Base-by-base conservation (phyloP, 2,113 vertebrate genomes). In the Callocephalon fimbriatum region DNA sequence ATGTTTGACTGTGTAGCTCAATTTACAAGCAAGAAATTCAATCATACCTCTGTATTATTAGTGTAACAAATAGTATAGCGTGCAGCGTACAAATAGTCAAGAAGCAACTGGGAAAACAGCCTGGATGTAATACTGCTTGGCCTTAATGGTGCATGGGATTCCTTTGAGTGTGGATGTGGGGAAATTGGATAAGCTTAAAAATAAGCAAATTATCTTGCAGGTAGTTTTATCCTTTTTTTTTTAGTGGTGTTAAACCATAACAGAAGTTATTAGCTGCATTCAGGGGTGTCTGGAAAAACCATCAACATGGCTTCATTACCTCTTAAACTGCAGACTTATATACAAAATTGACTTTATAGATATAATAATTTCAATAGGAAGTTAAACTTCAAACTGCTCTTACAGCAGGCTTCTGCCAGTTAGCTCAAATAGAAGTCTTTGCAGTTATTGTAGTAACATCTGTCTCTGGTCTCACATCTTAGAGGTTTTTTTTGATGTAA, bases 281-380 rank as follows among this genome's bases (percentile, higher is more conserved):
- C 90, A 90, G 44, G 42, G 8, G 18, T 92, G 38, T 65, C 77
- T 75, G 38, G 18, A 82, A 93, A 72, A 72, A 16, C 3, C 13
- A 82, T 76, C 66, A 90, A 48, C 47, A 17, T 75, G 26, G 82
- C 56, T 92, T 91, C 70, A 94, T 95, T 93, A 68, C 61, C 19
- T 87, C 70, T 89, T 77, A 59, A 95, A 38, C 19, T 85, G 26
- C 44, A 82, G 56, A 75, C 51, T 86, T 95, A 51, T 5, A 51
- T 59, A 58, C 42, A 75, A 87, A 91, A 85, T 68, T 56, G 35
- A 78, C 87, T 95, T 95, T 93, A 65, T 71, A 22, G 67, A 51
- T 59, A 61, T 40, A 53, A 74, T 81, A 10, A 75, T 93, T 95
- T 71, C 47, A 65, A 11, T 32, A 58, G 31, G 15, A 93, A 93